Evolutionary conservation across 2,888 invertebrate genomes (phyloP).

Genomic region (Drosophila mercatorum): DNA sequence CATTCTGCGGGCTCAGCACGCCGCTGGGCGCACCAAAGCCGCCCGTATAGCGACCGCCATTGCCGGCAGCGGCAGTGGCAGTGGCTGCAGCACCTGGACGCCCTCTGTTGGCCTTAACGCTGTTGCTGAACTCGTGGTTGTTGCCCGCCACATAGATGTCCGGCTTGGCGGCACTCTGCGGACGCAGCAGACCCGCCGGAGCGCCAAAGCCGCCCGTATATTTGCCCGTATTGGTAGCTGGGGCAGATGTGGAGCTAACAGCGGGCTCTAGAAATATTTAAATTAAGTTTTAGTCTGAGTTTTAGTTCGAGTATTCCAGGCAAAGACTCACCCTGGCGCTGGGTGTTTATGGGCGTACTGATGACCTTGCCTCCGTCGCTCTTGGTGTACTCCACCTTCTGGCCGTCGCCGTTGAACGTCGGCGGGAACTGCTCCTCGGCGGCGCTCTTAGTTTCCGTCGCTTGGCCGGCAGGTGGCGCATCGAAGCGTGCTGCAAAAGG

Average conservation of each 20-base stretch:
- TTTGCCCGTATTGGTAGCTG: slow-evolving; percentile 59
- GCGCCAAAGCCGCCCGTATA: slow-evolving; percentile 82
- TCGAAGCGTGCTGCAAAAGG: slow-evolving; percentile 82
- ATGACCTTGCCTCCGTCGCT: slow-evolving; percentile 83
- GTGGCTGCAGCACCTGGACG: slow-evolving; percentile 27
- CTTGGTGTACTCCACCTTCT: slow-evolving; percentile 82
- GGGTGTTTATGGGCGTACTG: slow-evolving; percentile 66
- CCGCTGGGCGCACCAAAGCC: slow-evolving; percentile 78
- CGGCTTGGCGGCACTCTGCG: slow-evolving; percentile 29
- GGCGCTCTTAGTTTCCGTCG: background rate
- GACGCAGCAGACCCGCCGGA: slow-evolving; percentile 58
- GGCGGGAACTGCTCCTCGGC: slow-evolving; percentile 64
- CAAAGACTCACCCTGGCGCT: slow-evolving; percentile 65
- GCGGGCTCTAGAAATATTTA: slow-evolving; percentile 24
- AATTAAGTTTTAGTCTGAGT: background rate
- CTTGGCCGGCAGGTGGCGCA: slow-evolving; percentile 23
- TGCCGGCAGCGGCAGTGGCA: slow-evolving; percentile 4
- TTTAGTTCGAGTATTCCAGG: no score
- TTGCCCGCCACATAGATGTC: slow-evolving; percentile 67
- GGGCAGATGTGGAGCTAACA: background rate
- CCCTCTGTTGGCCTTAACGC: slow-evolving; percentile 34
- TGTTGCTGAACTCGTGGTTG: slow-evolving; percentile 52
- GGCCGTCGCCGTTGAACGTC: slow-evolving; percentile 27
- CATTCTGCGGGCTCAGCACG: slow-evolving; percentile 62
- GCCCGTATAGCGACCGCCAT: slow-evolving; percentile 70